These are phyloP conservation scores for Apis laboriosa DNA, from an alignment of 1,140 invertebrate species.

Conservation along the genomic window DNA sequence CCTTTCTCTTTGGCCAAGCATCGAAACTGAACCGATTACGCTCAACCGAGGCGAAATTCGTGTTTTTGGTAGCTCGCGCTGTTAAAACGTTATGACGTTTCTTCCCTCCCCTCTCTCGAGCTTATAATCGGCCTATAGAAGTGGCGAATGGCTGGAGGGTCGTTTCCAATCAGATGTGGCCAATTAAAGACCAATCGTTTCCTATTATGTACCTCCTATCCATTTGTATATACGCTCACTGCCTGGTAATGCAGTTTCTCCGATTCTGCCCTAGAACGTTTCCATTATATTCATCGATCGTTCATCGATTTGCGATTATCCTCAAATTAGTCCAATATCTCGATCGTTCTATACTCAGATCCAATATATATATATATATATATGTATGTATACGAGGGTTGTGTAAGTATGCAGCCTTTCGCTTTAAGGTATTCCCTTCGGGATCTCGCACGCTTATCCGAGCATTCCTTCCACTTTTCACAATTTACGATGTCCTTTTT, in stretches of 20 bases:
- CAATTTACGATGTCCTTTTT: no score
- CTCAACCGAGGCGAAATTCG: constrained; percentile 12
- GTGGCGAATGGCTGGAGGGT: constrained; percentile 28
- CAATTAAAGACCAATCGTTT: constrained; percentile 67
- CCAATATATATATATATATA: neutral
- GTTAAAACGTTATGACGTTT: constrained; percentile 50
- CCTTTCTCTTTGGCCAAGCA: neutral
- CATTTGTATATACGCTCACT: constrained; percentile 18
- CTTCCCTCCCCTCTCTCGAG: constrained; percentile 35
- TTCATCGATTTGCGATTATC: constrained; percentile 42
- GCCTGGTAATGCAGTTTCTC: constrained; percentile 42
- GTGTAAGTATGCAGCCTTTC: no score
- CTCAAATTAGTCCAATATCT: neutral
- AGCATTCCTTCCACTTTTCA: no score
- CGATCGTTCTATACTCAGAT: neutral
- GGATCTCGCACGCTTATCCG: no score
- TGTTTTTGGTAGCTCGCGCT: constrained; percentile 42
- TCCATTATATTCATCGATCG: constrained; percentile 38
- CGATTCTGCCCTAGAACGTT: constrained; percentile 2
- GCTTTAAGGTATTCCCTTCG: no score
- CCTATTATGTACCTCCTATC: constrained; percentile 49
- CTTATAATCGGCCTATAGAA: constrained; percentile 52
- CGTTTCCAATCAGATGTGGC: constrained; percentile 65
- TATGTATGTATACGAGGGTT: no score
- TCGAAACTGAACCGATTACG: constrained; percentile 8